phyloP scores from a whole-genome alignment of 2,888 invertebrate species.

The Ectemnius cavifrons region DNA sequence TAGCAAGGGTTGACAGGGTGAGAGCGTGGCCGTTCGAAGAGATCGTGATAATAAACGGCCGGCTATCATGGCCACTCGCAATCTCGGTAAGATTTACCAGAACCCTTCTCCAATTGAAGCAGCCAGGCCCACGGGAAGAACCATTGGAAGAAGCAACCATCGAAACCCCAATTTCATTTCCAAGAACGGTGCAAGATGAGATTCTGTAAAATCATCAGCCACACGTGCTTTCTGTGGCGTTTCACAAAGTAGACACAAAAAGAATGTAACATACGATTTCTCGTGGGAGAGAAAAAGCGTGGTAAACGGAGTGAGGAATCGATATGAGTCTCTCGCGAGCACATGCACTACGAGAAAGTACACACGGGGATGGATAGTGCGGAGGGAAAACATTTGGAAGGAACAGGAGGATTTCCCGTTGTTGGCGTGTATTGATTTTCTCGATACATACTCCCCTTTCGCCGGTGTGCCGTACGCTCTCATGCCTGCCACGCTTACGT shows the following conservation, averaged over 20 bases:
- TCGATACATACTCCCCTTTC: constrained; percentile 53
- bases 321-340: constrained; percentile 42
- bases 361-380: background rate
- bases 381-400: constrained; percentile 55
- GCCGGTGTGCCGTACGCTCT: constrained; percentile 24
- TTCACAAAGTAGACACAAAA: background rate
- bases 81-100: constrained; percentile 45
- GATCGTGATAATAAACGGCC: constrained; percentile 29
- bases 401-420: constrained; percentile 50
- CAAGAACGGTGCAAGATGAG: background rate
- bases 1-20: constrained; percentile 12
- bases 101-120: background rate
- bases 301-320: constrained; percentile 32
- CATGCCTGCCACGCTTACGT: constrained; percentile 35
- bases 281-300: constrained; percentile 21
- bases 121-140: too few species aligned
- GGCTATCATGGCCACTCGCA: constrained; percentile 52
- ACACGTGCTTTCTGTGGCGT: background rate
- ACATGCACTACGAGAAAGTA: constrained; percentile 40
- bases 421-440: constrained; percentile 69
- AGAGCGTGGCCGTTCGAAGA: constrained; percentile 13
- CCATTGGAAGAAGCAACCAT: too few species aligned
- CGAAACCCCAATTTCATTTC: background rate
- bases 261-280: too few species aligned
- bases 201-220: background rate